phyloP scores from a whole-genome alignment of 2,888 invertebrate species.

The Sinelater perroti region DNA sequence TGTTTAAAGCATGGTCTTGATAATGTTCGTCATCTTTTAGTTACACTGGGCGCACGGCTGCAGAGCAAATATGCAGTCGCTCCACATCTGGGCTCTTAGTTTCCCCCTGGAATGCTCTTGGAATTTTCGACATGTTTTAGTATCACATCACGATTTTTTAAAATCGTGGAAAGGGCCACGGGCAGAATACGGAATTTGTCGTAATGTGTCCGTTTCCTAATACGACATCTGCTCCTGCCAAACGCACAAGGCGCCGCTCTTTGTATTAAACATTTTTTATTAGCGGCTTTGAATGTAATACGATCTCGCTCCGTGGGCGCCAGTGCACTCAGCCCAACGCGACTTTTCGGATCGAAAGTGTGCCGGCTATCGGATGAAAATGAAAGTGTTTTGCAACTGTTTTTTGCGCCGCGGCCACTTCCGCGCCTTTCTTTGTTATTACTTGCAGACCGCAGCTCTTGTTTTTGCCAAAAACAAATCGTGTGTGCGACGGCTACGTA shows the following conservation, averaged over 20 bases:
- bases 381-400: too few relatives aligned
- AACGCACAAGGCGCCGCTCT: constrained; percentile 18
- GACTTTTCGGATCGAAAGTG: too few relatives aligned
- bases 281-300: constrained; percentile 17
- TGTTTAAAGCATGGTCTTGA: too few relatives aligned
- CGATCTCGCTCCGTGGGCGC: constrained; percentile 11
- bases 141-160: constrained; percentile 26
- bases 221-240: constrained; percentile 20
- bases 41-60: too few relatives aligned
- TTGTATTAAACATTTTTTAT: constrained; percentile 21
- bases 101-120: constrained; percentile 2
- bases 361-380: too few relatives aligned
- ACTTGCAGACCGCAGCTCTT: too few relatives aligned
- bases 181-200: constrained; percentile 22
- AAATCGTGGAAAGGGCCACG: constrained; percentile 16
- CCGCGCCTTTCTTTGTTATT: too few relatives aligned
- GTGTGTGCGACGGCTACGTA: too few relatives aligned
- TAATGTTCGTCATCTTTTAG: too few relatives aligned
- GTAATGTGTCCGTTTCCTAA: constrained; percentile 21
- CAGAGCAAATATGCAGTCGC: constrained; percentile 8
- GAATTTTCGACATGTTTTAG: constrained; percentile 16
- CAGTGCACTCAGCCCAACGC: too few relatives aligned
- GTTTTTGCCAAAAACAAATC: too few relatives aligned
- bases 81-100: constrained; percentile 3
- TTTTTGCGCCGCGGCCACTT: too few relatives aligned